Conservation (phyloP, 1,140 invertebrate species). For the Chrysopa pallens region DNA sequence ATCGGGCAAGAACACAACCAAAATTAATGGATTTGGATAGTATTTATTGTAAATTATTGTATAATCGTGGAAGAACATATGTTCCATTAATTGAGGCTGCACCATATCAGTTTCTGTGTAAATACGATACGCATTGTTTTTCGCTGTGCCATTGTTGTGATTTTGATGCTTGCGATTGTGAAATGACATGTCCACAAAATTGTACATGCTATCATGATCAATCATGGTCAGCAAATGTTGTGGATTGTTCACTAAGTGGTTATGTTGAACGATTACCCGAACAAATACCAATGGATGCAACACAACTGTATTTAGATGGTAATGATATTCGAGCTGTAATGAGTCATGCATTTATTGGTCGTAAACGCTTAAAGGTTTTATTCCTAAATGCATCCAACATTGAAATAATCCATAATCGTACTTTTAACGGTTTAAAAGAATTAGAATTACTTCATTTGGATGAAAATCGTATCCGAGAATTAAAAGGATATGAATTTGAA, state of each 20-base stretch:
- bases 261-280: constrained; percentile 56
- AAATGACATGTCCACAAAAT: constrained; percentile 83
- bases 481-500: constrained; percentile 63
- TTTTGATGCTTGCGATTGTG: constrained; percentile 85
- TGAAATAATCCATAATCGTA: constrained; percentile 71
- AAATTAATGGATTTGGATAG: constrained; percentile 72
- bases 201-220: constrained; percentile 87
- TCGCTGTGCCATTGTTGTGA: constrained; percentile 84
- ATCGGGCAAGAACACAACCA: constrained; percentile 61
- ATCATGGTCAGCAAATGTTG: constrained; percentile 80
- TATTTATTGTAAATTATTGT: constrained; percentile 73
- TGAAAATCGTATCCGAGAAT: constrained; percentile 34
- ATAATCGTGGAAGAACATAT: constrained; percentile 60
- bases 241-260: constrained; percentile 64
- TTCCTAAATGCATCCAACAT: constrained; percentile 75
- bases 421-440: constrained; percentile 72
- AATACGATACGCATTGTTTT: constrained; percentile 80
- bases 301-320: constrained; percentile 75
- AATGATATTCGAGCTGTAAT: constrained; percentile 59
- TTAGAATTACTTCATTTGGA: constrained; percentile 53
- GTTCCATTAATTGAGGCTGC: constrained; percentile 68
- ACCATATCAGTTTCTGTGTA: constrained; percentile 76
- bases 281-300: constrained; percentile 83
- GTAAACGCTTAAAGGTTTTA: constrained; percentile 65
- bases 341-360: constrained; percentile 79